Conservation (phyloP, 1,140 invertebrate species). For the Tetranychus urticae region DNA sequence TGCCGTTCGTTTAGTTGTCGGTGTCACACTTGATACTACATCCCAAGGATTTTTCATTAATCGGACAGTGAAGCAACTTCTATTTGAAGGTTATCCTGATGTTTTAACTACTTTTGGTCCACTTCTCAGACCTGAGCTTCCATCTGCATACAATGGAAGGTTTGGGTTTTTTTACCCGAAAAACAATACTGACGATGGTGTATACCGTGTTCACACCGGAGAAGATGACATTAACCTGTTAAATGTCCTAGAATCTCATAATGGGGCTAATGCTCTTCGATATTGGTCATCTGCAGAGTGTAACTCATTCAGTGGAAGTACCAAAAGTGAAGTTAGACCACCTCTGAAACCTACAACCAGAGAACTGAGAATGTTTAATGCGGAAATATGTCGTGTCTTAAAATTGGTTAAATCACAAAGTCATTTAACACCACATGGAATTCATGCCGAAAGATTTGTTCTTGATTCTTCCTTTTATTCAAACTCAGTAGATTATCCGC, state of each 20-base stretch:
- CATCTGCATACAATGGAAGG: constrained; percentile 6
- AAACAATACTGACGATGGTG: constrained; percentile 27
- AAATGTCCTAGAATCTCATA: constrained; percentile 23
- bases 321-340: constrained; percentile 6
- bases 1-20: constrained; percentile 59
- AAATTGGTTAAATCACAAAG: background rate
- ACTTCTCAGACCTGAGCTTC: constrained; percentile 7
- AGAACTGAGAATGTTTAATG: constrained; percentile 5
- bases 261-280: constrained; percentile 30
- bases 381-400: constrained; percentile 9
- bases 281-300: constrained; percentile 8
- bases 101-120: constrained; percentile 10
- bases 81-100: constrained; percentile 42
- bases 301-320: constrained; percentile 2
- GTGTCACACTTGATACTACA: constrained; percentile 59
- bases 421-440: background rate
- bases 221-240: constrained; percentile 17
- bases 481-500: constrained; percentile 6
- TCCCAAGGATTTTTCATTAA: constrained; percentile 72
- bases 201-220: constrained; percentile 25
- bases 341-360: background rate
- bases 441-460: background rate
- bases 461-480: constrained; percentile 4
- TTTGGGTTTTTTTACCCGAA: constrained; percentile 16
- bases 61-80: constrained; percentile 55